These are phyloP conservation scores for Falco rusticolus DNA, from an alignment of 2,797 vertebrate genomes.

Conservation along the genomic window DNA sequence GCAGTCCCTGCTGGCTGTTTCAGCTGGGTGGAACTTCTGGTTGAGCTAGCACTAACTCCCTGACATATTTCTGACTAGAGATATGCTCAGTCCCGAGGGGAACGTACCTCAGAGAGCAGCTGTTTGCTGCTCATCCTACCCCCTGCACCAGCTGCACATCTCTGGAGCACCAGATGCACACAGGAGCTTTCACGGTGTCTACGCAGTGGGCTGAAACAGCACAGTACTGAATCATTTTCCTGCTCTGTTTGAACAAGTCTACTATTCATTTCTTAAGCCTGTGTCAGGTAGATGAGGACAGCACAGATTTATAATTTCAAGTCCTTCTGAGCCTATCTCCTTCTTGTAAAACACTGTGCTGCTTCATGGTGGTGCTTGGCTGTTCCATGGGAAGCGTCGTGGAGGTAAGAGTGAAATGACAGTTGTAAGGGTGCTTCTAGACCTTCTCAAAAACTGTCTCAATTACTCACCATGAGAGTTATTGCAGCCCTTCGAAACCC, in stretches of 20 bases:
- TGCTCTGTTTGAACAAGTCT: neutral
- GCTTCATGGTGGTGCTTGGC: neutral
- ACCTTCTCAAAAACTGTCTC: neutral
- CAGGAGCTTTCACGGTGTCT: neutral
- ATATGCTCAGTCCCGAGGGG: slow-evolving; percentile 7
- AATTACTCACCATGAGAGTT: neutral
- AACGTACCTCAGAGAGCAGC: slow-evolving; percentile 51
- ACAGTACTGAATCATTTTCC: neutral
- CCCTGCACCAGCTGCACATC: slow-evolving; percentile 57
- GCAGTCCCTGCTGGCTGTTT: neutral
- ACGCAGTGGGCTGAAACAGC: neutral
- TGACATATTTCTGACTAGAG: slow-evolving; percentile 56
- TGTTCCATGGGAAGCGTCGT: neutral
- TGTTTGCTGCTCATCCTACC: slow-evolving; percentile 3
- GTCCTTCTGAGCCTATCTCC: neutral
- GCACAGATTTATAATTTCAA: neutral
- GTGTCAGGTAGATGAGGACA: neutral
- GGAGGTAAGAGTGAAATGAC: neutral
- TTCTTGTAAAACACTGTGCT: neutral
- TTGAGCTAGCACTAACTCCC: slow-evolving; percentile 32
- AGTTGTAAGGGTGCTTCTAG: neutral
- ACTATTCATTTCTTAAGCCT: neutral
- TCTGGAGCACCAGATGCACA: slow-evolving; percentile 33
- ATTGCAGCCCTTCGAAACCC: neutral
- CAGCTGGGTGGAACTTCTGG: slow-evolving; percentile 25